phyloP scores from a whole-genome alignment of 2,797 vertebrate species.

The Prunella strophiata region DNA sequence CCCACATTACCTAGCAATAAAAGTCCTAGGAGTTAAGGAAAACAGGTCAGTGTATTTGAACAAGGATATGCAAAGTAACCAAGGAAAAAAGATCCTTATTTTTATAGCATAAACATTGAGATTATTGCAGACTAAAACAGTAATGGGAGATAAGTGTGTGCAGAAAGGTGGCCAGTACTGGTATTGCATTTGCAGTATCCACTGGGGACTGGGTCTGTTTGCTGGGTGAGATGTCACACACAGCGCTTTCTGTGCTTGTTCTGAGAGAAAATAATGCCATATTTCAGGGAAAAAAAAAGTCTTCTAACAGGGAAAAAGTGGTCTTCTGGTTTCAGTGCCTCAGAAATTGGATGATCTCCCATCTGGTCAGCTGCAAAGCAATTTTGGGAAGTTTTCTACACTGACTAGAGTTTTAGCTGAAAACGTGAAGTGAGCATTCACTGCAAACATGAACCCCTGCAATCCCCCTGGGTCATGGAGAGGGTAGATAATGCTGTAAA shows the following conservation, averaged over 20 bases:
- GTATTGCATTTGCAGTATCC: neutral
- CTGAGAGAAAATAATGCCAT: neutral
- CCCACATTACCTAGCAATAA: neutral
- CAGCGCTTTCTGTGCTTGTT: neutral
- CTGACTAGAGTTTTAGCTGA: neutral
- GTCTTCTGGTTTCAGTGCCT: neutral
- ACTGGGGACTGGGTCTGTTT: fast-evolving
- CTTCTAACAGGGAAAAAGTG: neutral
- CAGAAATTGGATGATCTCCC: neutral
- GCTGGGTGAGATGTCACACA: neutral
- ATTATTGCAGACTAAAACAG: neutral
- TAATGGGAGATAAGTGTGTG: neutral
- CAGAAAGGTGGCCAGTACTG: neutral
- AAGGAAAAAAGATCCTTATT: neutral
- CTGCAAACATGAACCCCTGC: neutral
- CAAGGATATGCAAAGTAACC: neutral
- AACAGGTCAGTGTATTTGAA: neutral
- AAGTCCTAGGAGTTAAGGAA: slow-evolving; percentile 2
- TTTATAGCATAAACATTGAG: slow-evolving; percentile 7
- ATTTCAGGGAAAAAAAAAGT: neutral
- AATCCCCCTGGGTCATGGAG: fast-evolving
- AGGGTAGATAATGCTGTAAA: neutral
- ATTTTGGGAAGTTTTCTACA: neutral
- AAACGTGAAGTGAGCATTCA: neutral
- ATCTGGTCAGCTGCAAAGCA: neutral